Conservation (phyloP, 2,888 invertebrate species). For the Alitta virens region DNA sequence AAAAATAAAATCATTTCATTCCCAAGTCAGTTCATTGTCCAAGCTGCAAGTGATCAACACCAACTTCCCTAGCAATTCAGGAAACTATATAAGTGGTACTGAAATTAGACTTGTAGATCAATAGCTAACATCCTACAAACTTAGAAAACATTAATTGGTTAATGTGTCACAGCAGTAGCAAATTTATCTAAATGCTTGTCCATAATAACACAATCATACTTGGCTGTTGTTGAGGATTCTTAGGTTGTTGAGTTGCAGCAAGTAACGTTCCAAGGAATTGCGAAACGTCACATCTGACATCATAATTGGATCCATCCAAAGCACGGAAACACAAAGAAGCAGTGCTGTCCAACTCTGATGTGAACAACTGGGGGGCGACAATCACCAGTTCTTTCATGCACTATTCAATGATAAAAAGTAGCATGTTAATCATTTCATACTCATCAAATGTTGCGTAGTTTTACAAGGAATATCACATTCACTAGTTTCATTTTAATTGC, state of each 20-base stretch:
- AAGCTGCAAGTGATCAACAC: no score
- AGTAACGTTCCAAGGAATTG: constrained; percentile 84
- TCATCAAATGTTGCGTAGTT: background rate
- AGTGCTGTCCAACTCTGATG: constrained; percentile 84
- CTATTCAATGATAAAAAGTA: constrained; percentile 50
- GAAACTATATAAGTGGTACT: no score
- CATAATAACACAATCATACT: no score
- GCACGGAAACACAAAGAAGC: constrained; percentile 89
- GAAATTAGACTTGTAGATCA: no score
- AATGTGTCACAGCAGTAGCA: no score
- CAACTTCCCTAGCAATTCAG: no score
- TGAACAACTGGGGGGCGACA: constrained; percentile 77
- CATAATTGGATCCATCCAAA: constrained; percentile 88
- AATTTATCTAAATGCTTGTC: no score
- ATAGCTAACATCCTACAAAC: no score
- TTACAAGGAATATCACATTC: background rate
- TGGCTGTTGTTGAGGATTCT: constrained; percentile 16
- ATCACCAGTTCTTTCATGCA: constrained; percentile 86
- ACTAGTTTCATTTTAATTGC: no score
- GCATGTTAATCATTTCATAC: background rate
- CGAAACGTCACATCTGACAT: constrained; percentile 87
- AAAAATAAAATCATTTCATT: no score
- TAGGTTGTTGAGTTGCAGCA: constrained; percentile 62
- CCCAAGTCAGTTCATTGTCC: no score
- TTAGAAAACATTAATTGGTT: no score